Base-by-base conservation (phyloP, 2,888 invertebrate species). In the Plemyria rubiginata region DNA sequence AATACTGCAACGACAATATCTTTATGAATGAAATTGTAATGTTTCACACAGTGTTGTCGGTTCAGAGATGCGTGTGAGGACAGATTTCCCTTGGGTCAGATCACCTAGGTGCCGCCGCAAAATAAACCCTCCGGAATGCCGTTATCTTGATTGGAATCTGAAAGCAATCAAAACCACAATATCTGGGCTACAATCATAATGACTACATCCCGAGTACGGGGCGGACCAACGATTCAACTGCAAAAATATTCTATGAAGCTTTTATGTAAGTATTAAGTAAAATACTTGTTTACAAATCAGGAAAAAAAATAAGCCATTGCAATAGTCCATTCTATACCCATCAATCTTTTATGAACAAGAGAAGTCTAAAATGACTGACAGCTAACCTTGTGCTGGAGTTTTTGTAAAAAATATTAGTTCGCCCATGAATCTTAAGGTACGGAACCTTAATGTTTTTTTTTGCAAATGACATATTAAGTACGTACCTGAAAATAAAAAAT, bases 141-240 rank as follows among this genome's bases (percentile, higher is more conserved):
- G 61, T 73, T 84, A 88, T 88, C 86, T 80, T 77, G 77, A 87
- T 87, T 85, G 79, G 78, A 85, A 90, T 88, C 86, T 84, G 9
- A 68, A 78, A 75, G 76, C 70, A 81, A 81, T 79, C 77, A 76
- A 32, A 70, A 66, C 55, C 64, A 66, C 60, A 71, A 73, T 79
- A 80, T 74, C 65, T 46, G 45, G 13, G 49, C 29, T 49, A 13
- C 29, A 28, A n/a, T n/a, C n/a, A n/a, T n/a, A n/a, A 29, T 15
- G 8, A 12, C 22, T 57, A 22, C 32, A 13, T 28, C 0, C 22
- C 22, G 22, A 22, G 22, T 22, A 29, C 7, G 29, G 29, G 7
- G 7, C 29, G 29, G 29, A 1, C 29, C 43, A 54, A 43, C 13
- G 28, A 52, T 41, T 41, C n/a, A n/a, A 12, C 40, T 1, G 8